Conservation (phyloP, 2,888 invertebrate genomes). For the Ctenicera cuprea region DNA sequence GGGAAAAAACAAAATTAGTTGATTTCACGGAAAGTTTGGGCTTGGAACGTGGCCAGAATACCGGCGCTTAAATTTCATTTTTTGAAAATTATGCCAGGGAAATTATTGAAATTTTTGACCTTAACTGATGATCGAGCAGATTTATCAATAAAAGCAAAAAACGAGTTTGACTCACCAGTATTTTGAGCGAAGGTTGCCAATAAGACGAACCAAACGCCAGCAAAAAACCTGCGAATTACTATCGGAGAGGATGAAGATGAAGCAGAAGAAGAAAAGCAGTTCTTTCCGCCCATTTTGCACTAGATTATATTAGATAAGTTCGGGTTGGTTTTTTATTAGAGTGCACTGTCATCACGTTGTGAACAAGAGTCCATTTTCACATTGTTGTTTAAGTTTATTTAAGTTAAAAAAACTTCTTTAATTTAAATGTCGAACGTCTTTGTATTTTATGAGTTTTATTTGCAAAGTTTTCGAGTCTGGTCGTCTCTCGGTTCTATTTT, state of each 20-base stretch:
- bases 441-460: constrained; percentile 30
- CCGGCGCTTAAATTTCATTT: background rate
- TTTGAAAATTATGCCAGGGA: background rate
- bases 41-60: background rate
- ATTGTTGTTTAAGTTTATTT: constrained; percentile 32
- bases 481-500: constrained; percentile 49
- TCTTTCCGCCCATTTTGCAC: constrained; percentile 42
- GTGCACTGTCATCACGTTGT: constrained; percentile 26
- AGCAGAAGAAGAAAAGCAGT: constrained; percentile 19
- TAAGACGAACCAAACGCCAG: constrained; percentile 42
- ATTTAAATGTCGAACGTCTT: constrained; percentile 32
- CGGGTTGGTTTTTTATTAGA: constrained; percentile 1
- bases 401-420: constrained; percentile 5
- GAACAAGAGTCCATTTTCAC: constrained; percentile 29
- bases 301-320: constrained; percentile 34
- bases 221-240: constrained; percentile 37
- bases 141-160: too few relatives aligned
- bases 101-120: background rate
- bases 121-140: too few relatives aligned
- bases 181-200: constrained; percentile 43
- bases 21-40: background rate
- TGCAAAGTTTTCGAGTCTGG: constrained; percentile 46
- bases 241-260: constrained; percentile 5
- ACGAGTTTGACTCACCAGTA: constrained; percentile 44
- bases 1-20: background rate